Percentiles rank a stretch among this genome's conserved stretches.
Evolutionary conservation across 2,797 vertebrate species (phyloP).

Genomic region (Enteromius viviparus): DNA sequence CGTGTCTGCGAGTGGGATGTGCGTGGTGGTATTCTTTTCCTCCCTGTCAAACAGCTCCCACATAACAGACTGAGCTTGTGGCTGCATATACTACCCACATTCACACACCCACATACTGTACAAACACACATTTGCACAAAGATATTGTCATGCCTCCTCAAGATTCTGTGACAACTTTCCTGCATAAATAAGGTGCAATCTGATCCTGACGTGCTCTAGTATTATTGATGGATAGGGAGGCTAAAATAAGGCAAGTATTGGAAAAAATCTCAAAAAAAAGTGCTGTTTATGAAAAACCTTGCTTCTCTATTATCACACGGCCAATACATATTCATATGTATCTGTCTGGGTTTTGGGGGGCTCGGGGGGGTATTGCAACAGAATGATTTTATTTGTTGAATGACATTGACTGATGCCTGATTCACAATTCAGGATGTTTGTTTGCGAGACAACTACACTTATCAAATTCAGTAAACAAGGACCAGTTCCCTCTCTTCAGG

Average conservation of each 20-base stretch:
- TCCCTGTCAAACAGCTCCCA: slow-evolving; percentile 49
- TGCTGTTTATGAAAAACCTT: slow-evolving; percentile 52
- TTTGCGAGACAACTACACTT: slow-evolving; percentile 54
- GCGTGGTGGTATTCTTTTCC: slow-evolving; percentile 60
- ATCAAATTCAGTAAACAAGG: slow-evolving; percentile 39
- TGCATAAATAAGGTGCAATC: slow-evolving; percentile 68
- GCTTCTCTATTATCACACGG: slow-evolving; percentile 52
- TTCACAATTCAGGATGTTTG: slow-evolving; percentile 60
- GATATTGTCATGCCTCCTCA: slow-evolving; percentile 22
- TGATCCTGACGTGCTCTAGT: slow-evolving; percentile 65
- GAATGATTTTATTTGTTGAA: slow-evolving; percentile 68
- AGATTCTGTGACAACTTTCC: slow-evolving; percentile 42
- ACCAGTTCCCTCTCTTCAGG: background rate
- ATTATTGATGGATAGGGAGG: slow-evolving; percentile 69
- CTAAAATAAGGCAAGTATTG: slow-evolving; percentile 40
- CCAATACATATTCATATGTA: slow-evolving; percentile 67
- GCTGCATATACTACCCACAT: slow-evolving; percentile 39
- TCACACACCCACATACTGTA: slow-evolving; percentile 45
- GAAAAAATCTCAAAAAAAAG: slow-evolving; percentile 41
- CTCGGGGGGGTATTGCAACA: slow-evolving; percentile 21
- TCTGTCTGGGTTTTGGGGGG: slow-evolving; percentile 55
- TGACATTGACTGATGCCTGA: slow-evolving; percentile 68
- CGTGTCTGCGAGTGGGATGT: slow-evolving; percentile 46
- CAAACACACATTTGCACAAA: slow-evolving; percentile 35
- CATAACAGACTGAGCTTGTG: slow-evolving; percentile 40